phyloP scores from a whole-genome alignment of 1,140 invertebrate species.

The Drosophila virilis region DNA sequence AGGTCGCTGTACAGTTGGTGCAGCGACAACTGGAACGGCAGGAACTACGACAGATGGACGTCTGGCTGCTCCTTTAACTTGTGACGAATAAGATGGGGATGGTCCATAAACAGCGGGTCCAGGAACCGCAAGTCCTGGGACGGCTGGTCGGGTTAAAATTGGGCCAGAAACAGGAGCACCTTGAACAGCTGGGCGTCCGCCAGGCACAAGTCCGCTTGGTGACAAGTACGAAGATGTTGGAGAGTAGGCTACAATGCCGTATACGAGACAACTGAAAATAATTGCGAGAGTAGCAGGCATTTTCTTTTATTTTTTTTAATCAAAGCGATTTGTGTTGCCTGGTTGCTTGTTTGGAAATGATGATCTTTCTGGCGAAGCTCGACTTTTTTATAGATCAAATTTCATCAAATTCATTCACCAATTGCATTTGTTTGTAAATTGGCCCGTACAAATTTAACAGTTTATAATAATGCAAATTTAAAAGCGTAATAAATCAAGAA shows the following conservation, averaged over 20 bases:
- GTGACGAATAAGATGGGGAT: background rate
- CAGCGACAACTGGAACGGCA: background rate
- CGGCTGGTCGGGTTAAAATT: background rate
- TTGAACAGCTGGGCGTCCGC: background rate
- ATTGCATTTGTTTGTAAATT: no score
- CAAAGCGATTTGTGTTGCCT: background rate
- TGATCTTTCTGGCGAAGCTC: background rate
- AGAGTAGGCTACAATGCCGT: background rate
- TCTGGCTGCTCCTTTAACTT: background rate
- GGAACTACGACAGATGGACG: background rate
- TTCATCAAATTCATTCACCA: background rate
- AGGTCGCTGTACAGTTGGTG: background rate
- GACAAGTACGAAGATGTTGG: background rate
- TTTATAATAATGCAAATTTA: no score
- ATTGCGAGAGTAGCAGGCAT: constrained; percentile 15
- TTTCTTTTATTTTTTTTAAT: background rate
- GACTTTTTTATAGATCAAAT: constrained; percentile 29
- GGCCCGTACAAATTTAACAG: no score
- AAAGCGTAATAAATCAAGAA: no score
- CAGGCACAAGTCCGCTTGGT: background rate
- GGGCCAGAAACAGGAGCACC: background rate
- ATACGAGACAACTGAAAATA: constrained; percentile 3
- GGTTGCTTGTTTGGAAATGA: constrained; percentile 37
- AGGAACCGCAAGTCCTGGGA: background rate
- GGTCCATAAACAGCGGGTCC: background rate